These are phyloP conservation scores for Drosophila pandora DNA, from an alignment of 1,140 invertebrate species.

Conservation along the genomic window DNA sequence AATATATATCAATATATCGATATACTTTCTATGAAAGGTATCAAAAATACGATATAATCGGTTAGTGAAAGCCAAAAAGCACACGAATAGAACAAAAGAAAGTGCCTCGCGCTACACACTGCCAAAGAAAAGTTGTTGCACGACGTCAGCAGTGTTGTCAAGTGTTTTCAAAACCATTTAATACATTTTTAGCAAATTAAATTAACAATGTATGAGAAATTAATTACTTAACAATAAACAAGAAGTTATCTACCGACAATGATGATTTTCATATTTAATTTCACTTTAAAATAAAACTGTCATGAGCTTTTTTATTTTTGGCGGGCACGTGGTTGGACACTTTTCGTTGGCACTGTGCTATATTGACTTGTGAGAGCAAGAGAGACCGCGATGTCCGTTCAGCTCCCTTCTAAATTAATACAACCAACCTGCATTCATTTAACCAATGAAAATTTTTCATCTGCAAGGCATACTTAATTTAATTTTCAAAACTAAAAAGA, in stretches of 20 bases:
- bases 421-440: not conserved
- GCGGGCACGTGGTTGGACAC: not conserved
- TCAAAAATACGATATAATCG: too few relatives aligned
- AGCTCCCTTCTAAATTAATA: not conserved
- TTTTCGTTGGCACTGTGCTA: conserved; percentile 16
- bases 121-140: conserved; percentile 13
- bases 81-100: conserved; percentile 52
- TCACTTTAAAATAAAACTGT: too few relatives aligned
- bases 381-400: not conserved
- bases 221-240: too few relatives aligned
- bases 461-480: not conserved
- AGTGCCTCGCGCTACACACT: conserved; percentile 59
- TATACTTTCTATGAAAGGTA: too few relatives aligned
- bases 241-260: too few relatives aligned
- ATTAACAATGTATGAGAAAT: too few relatives aligned
- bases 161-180: too few relatives aligned
- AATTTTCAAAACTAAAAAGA: not conserved
- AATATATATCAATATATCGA: too few relatives aligned
- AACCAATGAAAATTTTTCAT: not conserved
- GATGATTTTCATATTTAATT: too few relatives aligned
- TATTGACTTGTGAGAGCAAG: not conserved
- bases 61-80: not conserved
- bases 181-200: too few relatives aligned
- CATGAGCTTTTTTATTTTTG: not conserved
- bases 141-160: too few relatives aligned